Conservation (phyloP, 2,888 invertebrate species). For the Emesis furor region DNA sequence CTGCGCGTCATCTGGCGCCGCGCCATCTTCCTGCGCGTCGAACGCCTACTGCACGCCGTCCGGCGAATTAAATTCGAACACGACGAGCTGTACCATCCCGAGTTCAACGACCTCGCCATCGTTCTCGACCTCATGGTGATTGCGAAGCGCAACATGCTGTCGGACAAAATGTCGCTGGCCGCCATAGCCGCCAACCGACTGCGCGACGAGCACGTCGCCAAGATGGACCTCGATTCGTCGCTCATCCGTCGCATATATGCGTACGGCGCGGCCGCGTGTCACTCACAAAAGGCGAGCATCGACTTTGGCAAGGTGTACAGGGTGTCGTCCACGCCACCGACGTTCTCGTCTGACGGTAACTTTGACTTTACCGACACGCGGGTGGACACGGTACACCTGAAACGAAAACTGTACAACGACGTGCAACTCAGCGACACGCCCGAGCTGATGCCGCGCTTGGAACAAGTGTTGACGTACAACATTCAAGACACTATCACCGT, state of each 20-base stretch:
- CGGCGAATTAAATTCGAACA: neutral
- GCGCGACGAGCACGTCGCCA: constrained; percentile 20
- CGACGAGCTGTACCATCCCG: too few species aligned
- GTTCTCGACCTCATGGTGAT: constrained; percentile 22
- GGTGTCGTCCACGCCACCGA: constrained; percentile 25
- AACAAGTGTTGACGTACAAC: constrained; percentile 15
- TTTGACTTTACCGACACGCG: constrained; percentile 18
- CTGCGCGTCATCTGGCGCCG: constrained; percentile 25
- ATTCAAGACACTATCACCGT: constrained; percentile 34
- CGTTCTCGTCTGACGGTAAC: constrained; percentile 14
- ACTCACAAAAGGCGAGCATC: constrained; percentile 20
- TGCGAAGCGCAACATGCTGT: constrained; percentile 21
- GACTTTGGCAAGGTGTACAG: constrained; percentile 3
- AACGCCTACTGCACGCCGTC: constrained; percentile 15
- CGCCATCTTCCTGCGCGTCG: constrained; percentile 10
- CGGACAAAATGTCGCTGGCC: constrained; percentile 3
- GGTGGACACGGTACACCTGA: too few species aligned
- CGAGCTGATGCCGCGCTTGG: neutral
- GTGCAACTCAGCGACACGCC: constrained; percentile 22
- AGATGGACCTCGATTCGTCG: constrained; percentile 5
- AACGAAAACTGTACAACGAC: constrained; percentile 4
- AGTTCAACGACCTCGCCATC: neutral
- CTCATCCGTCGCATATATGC: constrained; percentile 31
- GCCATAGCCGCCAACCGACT: constrained; percentile 28
- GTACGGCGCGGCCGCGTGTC: constrained; percentile 45